Base-by-base conservation (phyloP, 2,113 vertebrate genomes). In the Coreoperca whiteheadi region DNA sequence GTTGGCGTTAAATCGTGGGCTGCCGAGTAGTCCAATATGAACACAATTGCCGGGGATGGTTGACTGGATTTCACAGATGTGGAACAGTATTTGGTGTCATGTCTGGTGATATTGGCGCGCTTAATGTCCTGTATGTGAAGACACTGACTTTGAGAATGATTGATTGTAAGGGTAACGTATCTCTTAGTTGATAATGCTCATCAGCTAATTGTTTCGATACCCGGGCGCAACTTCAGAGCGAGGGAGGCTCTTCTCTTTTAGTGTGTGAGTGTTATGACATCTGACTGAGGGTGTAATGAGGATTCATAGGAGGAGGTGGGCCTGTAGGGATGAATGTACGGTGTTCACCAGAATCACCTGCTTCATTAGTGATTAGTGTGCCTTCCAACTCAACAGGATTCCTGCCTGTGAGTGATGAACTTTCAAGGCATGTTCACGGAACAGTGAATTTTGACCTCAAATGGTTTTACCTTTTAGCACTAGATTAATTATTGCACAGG, bases 211-310 rank as follows among this genome's bases (percentile, higher is more conserved):
- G 70, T 75, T 76, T 37, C 28, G 2, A 14, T 81, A 48, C 41
- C 64, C 72, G 57, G 10, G 46, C 7, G 15, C 16, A 7, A 30
- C 67, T 70, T 59, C 32, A 68, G 53, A 56, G 59, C 25, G 64
- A 37, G 41, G n/a, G 70, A 28, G 32, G 63, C 54, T 82, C 21
- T 37, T 41, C 57, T 16, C 68, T 34, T 21, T 8, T 46, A 14
- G 25, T 76, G 74, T 85, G 50, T 60, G 39, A 65, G 65, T 51
- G 85, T 69, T 72, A 64, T 66, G 81, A 84, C 53, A 30, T 54
- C 56, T 65, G 66, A 61, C 64, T 74, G 41, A 76, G 70, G 68
- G 23, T 48, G 66, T 84, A 77, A 79, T 88, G 76, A 86, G 51
- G 73, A 51, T 61, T 74, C 56, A 30, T 80, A 5, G 28, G 50